Evolutionary conservation across 2,888 invertebrate genomes (phyloP).

Genomic region (Synergus japonicus): DNA sequence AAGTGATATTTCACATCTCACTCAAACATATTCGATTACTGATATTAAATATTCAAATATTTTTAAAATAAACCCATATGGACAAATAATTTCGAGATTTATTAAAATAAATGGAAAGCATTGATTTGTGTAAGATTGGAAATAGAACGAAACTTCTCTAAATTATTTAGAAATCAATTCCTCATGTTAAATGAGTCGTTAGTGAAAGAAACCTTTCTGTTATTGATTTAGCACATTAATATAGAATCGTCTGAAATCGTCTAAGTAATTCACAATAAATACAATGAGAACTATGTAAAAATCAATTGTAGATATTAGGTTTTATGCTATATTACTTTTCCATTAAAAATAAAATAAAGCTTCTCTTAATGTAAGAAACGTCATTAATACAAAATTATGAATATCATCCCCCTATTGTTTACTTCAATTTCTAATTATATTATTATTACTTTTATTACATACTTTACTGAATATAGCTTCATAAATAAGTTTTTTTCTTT

Average conservation of each 20-base stretch:
- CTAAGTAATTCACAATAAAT: background rate
- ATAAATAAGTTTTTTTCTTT: background rate
- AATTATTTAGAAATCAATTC: slow-evolving; percentile 14
- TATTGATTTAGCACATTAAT: slow-evolving; percentile 24
- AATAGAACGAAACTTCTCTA: slow-evolving; percentile 10
- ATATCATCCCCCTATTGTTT: too few species aligned
- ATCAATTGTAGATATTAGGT: too few species aligned
- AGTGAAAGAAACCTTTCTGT: slow-evolving; percentile 16
- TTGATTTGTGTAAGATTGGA: background rate
- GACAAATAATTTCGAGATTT: too few species aligned
- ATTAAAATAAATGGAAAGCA: background rate
- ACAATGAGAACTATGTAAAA: too few species aligned
- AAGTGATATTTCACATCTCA: background rate
- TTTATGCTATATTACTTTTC: too few species aligned
- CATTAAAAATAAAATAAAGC: too few species aligned
- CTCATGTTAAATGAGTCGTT: slow-evolving; percentile 16
- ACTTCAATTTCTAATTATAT: too few species aligned
- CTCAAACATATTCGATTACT: background rate
- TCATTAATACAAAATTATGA: too few species aligned
- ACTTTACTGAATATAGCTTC: background rate
- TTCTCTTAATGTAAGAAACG: too few species aligned
- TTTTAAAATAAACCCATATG: background rate
- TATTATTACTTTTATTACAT: too few species aligned
- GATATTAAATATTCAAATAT: background rate
- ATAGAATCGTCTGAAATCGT: background rate